Evolutionary conservation across 1,140 invertebrate species (phyloP), one percentile per base, ranked within the genome.

Genomic region (Ruditapes philippinarum): DNA sequence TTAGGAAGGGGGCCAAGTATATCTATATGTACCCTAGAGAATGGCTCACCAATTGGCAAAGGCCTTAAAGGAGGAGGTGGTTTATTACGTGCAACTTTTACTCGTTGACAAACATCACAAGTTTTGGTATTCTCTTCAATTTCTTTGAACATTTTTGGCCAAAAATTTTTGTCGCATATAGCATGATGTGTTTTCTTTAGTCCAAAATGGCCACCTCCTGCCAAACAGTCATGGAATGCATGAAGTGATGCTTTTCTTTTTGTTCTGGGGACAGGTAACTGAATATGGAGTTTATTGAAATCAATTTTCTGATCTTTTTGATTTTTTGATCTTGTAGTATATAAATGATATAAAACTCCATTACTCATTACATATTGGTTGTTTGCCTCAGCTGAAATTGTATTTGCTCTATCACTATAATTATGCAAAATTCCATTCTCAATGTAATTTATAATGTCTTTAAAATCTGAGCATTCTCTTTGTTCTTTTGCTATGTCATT

Each of bases 81-180:
- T 87, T 38, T 78, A 68, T 68, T 4, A 36, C 17, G 49, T 4
- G 25, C 12, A 81, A 17, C n/a, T 88, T 93, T 93, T 14, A 60
- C 17, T 51, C 65, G 38, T 89, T 92, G 91, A 90, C 91, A 91
- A 28, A 45, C 42, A 25, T 90, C 90, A 90, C 92, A 93, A 5
- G 88, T 36, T n/a, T 60, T 74, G 7, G 92, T 54, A 74, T 92
- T 91, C 33, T 92, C 79, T 40, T n/a, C 51, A 40, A 90, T 70
- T 11, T 87, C 70, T n/a, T 90, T 87, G n/a, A n/a, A 89, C 91
- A 92, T 92, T 40, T 54, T 62, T 19, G 89, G 89, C 82, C 81
- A 92, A 31, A 60, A 93, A 70, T 91, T 92, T 33, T 91, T 92
- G 36, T 79, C 40, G 68, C 70, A 31, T n/a, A 92, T 81, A 36